phyloP scores from a whole-genome alignment of 2,113 vertebrate species.

The Leucoraja erinaceus region DNA sequence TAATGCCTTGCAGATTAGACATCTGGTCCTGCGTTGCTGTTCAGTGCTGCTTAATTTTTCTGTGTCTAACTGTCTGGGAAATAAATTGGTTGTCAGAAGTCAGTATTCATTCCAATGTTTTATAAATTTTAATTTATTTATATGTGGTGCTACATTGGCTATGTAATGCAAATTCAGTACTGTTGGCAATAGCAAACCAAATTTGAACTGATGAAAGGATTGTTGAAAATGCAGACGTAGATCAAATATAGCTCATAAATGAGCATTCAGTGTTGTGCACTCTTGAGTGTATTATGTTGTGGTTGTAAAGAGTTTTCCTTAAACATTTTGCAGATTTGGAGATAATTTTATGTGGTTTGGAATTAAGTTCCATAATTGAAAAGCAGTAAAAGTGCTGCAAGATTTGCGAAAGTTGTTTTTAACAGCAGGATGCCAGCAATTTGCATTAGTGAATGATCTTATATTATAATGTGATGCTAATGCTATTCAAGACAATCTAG shows the following conservation, averaged over 20 bases:
- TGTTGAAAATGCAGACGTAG: not conserved
- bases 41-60: slow-evolving; percentile 32
- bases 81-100: slow-evolving; percentile 31
- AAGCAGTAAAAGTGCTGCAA: slow-evolving; percentile 36
- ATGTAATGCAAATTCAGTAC: not conserved
- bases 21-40: not conserved
- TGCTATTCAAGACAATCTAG: slow-evolving; percentile 33
- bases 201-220: slow-evolving; percentile 4
- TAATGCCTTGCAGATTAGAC: slow-evolving; percentile 16
- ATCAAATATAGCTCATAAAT: slow-evolving; percentile 27
- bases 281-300: slow-evolving; percentile 23
- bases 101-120: slow-evolving; percentile 23
- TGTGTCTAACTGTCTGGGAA: slow-evolving; percentile 25
- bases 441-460: slow-evolving; percentile 37
- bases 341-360: slow-evolving; percentile 38
- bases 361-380: slow-evolving; percentile 38
- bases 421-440: slow-evolving; percentile 35
- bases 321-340: slow-evolving; percentile 37
- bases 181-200: not conserved
- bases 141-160: not conserved
- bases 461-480: slow-evolving; percentile 34
- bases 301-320: slow-evolving; percentile 31
- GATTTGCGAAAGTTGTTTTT: slow-evolving; percentile 36
- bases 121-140: slow-evolving; percentile 23
- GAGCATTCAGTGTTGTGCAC: slow-evolving; percentile 21